Base-by-base conservation (phyloP, 2,888 invertebrate genomes). In the Chaitophorus viminalis region DNA sequence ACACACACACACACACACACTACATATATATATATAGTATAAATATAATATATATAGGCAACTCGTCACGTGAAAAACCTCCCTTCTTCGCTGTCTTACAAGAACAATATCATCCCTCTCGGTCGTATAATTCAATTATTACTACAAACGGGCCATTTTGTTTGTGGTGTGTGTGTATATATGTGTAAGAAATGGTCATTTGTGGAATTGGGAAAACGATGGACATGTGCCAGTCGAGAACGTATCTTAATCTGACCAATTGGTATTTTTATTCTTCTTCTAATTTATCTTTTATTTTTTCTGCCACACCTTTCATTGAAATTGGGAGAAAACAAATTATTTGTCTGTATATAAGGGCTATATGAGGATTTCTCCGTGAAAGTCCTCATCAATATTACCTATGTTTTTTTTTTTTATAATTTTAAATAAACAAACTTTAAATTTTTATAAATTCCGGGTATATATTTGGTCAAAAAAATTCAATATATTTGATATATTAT, bases 41-140 rank as follows among this genome's bases (percentile, higher is more conserved):
- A 46, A 14, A 46, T 46, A 46, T 14, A 14, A 3, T 1, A 46
- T 46, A 46, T 46, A 39, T n/a, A 54, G 18, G 25, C 29, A 68
- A 54, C 79, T 86, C 78, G 54, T 79, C 86, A 79, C 54, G 72
- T 72, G 86, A 86, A 86, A 85, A 85, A 72, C 46, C 17, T 72
- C 36, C 79, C 54, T 54, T 72, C 72, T 11, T 29, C 70, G 29
- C 70, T 3, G 8, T 9, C 54, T 18, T 4, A 17, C n/a, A 8
- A 29, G 33, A 4, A 11, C 46, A 17, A 4, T 29, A 70, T 17
- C 14, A 14, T 29, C n/a, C 17, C n/a, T 70, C 17, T 17, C 14
- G 72, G 74, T 81, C 87, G 39, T 81, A 81, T 87, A 81, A 87
- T 87, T 87, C 87, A 87, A 87, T 87, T 81, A 87, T 65, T 75